Evolutionary conservation across 2,113 vertebrate genomes (phyloP).

Genomic region (Bettongia penicillata): DNA sequence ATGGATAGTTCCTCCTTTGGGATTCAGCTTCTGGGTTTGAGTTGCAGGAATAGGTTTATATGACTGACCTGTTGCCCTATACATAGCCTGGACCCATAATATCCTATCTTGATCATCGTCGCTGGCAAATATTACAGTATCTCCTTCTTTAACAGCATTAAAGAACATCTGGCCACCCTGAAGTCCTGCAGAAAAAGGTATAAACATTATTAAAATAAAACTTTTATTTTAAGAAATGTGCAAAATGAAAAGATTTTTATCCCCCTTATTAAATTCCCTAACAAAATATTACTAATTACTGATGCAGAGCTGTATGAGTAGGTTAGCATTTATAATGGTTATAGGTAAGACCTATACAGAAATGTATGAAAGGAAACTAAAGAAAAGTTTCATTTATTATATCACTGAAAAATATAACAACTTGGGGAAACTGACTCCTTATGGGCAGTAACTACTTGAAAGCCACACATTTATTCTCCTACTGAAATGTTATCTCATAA

Average conservation of each 20-base stretch:
- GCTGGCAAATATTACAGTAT: slow-evolving; percentile 94
- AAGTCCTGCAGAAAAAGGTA: slow-evolving; percentile 86
- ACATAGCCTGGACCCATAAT: slow-evolving; percentile 98
- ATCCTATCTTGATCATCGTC: slow-evolving; percentile 95
- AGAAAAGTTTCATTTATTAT: background rate
- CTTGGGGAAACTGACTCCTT: background rate
- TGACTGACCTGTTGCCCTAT: slow-evolving; percentile 96
- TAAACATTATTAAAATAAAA: slow-evolving; percentile 40
- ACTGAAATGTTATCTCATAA: background rate
- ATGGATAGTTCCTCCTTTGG: slow-evolving; percentile 86
- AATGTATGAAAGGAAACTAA: background rate
- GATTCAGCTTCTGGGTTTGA: slow-evolving; percentile 90
- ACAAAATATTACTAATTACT: background rate
- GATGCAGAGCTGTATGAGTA: background rate
- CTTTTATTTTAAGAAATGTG: background rate
- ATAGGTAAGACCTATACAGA: background rate
- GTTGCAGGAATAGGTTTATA: slow-evolving; percentile 93
- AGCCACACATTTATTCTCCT: background rate
- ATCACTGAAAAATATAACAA: slow-evolving; percentile 32
- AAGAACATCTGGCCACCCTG: slow-evolving; percentile 95
- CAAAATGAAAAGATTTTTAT: background rate
- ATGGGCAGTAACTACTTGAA: background rate
- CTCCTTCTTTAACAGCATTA: slow-evolving; percentile 96
- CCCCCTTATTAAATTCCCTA: background rate
- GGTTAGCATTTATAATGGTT: background rate